Base-by-base conservation (phyloP, 1,140 invertebrate genomes). In the Capitella teleta region DNA sequence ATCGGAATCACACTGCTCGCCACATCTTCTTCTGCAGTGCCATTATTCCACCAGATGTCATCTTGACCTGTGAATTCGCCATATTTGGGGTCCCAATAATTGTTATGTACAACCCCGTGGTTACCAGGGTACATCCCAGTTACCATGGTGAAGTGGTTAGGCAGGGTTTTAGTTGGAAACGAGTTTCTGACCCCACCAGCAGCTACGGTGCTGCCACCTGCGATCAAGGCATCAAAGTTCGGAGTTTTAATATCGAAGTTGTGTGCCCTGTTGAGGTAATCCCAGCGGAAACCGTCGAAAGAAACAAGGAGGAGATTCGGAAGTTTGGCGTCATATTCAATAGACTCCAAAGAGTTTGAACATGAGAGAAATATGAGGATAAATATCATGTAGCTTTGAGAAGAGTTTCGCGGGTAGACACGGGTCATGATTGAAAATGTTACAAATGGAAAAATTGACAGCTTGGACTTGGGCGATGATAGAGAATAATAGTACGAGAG, bases 71-170 rank as follows among this genome's bases (percentile, higher is more conserved):
- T 25, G 41, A 78, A 69, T 1, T 53, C 63, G 34, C 67, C 67
- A 21, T 77, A 72, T 5, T 63, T 56, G 3, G 72, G 67, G 65
- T 85, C 82, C 58, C 77, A 85, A 62, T 80, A 76, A 26, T 63
- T 61, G 65, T 82, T 87, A 49, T 18, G 79, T 4, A 83, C 62
- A 46, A 87, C 80, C 4, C 84, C 85, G 70, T 87, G 85, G 44
- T 65, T 74, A 65, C 86, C 84, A 0, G 79, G 73, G 59, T 81
- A 85, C 19, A 86, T 59, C 5, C 85, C 85, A 19, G 86, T 88
- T 0, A 78, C 82, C 32, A 88, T 81, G 0, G 81, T 78, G 59
- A 82, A 82, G 70, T 87, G 85, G 71, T 87, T 87, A 1, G 84
- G 82, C 63, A 84, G 83, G 1, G 85, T 89, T 70, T 82, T 83